A percentile compares a stretch with the other conserved stretches of the same genome.
Evolutionary conservation across 2,113 vertebrate species (phyloP).

Genomic region (Pardalotus punctatus): DNA sequence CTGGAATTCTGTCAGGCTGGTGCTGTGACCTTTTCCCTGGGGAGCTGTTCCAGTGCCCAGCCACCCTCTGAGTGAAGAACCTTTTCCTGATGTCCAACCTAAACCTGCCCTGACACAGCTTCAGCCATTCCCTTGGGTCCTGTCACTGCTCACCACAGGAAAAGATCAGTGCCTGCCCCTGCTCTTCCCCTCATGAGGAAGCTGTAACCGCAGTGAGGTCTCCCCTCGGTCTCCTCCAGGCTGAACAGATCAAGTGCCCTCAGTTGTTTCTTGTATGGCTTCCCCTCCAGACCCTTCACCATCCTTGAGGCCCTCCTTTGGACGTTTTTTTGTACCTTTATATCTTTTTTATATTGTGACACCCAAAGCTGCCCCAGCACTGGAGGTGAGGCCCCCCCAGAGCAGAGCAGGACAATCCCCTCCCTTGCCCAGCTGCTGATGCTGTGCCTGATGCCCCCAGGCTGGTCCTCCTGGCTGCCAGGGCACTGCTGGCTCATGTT

Average conservation of each 20-base stretch:
- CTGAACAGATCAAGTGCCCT: neutral
- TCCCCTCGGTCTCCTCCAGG: neutral
- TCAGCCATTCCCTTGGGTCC: rapidly evolving
- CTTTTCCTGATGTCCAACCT: neutral
- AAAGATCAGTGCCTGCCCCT: neutral
- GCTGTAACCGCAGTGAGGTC: rapidly evolving
- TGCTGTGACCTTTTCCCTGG: neutral
- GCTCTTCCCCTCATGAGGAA: no score
- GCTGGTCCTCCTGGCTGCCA: neutral
- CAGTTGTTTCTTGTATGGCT: rapidly evolving
- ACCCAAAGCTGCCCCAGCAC: neutral
- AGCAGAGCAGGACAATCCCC: neutral
- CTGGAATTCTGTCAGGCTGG: neutral
- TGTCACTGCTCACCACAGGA: neutral
- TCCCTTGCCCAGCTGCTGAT: rapidly evolving
- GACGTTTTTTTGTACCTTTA: rapidly evolving
- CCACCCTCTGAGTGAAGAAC: neutral
- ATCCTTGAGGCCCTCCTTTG: neutral
- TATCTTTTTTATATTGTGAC: neutral
- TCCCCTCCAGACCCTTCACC: no score
- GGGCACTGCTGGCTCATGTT: rapidly evolving
- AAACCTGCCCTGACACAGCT: rapidly evolving
- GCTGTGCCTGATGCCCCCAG: neutral
- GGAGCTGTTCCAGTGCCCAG: neutral
- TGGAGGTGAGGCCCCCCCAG: rapidly evolving